Base-by-base conservation (phyloP, 1,140 invertebrate genomes). In the Drosophila sproati region DNA sequence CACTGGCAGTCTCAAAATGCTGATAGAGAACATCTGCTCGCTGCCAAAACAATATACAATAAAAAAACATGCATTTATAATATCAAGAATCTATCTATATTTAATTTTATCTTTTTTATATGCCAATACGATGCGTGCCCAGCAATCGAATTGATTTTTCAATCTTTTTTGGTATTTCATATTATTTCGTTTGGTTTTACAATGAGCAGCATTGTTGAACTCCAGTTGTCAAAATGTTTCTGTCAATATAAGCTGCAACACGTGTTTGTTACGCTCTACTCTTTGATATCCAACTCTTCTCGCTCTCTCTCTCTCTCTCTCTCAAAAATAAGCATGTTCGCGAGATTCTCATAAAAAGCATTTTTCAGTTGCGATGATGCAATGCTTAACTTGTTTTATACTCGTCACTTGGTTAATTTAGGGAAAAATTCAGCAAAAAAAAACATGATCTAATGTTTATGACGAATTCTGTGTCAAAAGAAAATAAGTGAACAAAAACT, bases 121-220 rank as follows among this genome's bases (percentile, higher is more conserved):
- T 61, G 34, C 64, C 29, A 55, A 61, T 73, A 20, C 71, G 71
- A 76, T 73, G 82, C 82, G 82, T 86, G 82, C 79, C 60, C 73
- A 73, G 57, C 59, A 73, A 82, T 79, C 70, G 72, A 87, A 86
- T 87, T 77, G 75, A 69, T 71, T 34, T 59, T 55, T 34, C 78
- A 57, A 63, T 55, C 50, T 55, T 57, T 59, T 59, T 59, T 59
- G 68, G 34, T 50, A 74, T 82, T 82, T 68, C 62, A 43, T 64
- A 78, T 82, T 71, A 66, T 78, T 77, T 61, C 32, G 4, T 3
- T 7, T 28, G 37, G 2, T 43, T 43, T 20, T 4, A 43, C 37
- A 20, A 69, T 43, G 2, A 12, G 6, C 39, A 31, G 6, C 63
- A 60, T 60, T 73, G 55, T 60, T 61, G 47, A 43, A 60, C 37